Base-by-base conservation (phyloP, 2,888 invertebrate genomes). In the Aporophyla lueneburgensis region DNA sequence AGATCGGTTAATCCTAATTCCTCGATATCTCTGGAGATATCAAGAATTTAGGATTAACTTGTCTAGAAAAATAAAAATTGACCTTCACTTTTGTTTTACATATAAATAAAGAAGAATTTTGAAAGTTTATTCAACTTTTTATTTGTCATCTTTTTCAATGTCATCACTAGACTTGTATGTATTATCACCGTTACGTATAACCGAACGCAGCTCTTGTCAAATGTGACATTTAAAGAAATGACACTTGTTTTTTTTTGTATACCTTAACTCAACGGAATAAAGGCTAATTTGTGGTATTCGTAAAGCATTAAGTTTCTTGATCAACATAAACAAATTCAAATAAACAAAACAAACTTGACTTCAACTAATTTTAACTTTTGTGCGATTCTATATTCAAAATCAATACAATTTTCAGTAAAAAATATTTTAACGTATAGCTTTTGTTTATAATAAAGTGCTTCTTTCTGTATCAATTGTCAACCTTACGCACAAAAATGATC, bases 131-230 rank as follows among this genome's bases (percentile, higher is more conserved):
- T 66, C 6, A 40, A 21, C 1, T 58, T 68, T n/a, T 58, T 43
- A 59, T 56, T 66, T 43, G 12, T 68, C 49, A 73, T 63, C 21
- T 71, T 59, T 72, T 63, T 59, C 0, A 54, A 62, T 43, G 14
- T 27, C n/a, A 21, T 72, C 16, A 49, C 24, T 61, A 40, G 10
- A 46, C 43, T 46, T 46, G 14, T 61, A 19, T 40, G 40, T 40
- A 3, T 40, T 14, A 5, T 73, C 16, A 46, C 46, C 53, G n/a
- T 69, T 74, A 40, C 74, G 65, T 83, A 58, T 62, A 70, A 59
- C 71, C 61, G 86, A 85, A 74, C 81, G 65, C 65, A 56, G 2
- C 33, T 21, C 19, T 67, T 80, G 70, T 73, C 83, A 83, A 79
- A 66, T n/a, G 51, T 72, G 58, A 74, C 53, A 53, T 58, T 68